Conservation (phyloP, 2,888 invertebrate species). For the Acholoe squamosa region DNA sequence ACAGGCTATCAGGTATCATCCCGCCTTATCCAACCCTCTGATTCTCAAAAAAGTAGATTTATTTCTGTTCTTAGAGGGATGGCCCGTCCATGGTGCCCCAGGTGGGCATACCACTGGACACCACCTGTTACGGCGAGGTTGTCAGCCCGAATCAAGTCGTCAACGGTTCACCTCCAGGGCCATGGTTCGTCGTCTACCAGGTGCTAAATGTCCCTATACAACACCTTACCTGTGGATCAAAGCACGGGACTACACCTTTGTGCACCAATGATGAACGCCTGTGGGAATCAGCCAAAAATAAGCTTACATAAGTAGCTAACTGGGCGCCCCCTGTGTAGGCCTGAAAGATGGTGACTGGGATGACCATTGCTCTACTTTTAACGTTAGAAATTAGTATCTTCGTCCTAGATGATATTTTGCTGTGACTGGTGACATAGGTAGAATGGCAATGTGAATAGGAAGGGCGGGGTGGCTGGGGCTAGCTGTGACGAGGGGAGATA, state of each 20-base stretch:
- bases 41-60: no score
- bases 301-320: background rate
- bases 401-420: background rate
- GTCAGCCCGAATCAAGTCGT: conserved; percentile 8
- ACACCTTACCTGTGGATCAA: conserved; percentile 32
- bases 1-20: no score
- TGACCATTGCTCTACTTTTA: background rate
- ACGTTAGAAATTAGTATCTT: background rate
- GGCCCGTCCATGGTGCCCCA: no score
- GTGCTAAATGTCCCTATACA: conserved; percentile 47
- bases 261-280: background rate
- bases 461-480: background rate
- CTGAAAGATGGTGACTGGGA: background rate
- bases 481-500: background rate
- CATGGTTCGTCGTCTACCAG: background rate
- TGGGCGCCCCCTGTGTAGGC: background rate
- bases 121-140: background rate
- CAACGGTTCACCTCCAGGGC: background rate
- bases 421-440: background rate
- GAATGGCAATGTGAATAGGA: background rate
- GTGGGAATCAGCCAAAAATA: background rate
- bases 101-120: background rate
- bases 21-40: no score
- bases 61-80: no score
- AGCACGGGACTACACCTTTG: background rate